Evolutionary conservation across 2,888 invertebrate genomes (phyloP).

Genomic region (Drosophila mayaguana): DNA sequence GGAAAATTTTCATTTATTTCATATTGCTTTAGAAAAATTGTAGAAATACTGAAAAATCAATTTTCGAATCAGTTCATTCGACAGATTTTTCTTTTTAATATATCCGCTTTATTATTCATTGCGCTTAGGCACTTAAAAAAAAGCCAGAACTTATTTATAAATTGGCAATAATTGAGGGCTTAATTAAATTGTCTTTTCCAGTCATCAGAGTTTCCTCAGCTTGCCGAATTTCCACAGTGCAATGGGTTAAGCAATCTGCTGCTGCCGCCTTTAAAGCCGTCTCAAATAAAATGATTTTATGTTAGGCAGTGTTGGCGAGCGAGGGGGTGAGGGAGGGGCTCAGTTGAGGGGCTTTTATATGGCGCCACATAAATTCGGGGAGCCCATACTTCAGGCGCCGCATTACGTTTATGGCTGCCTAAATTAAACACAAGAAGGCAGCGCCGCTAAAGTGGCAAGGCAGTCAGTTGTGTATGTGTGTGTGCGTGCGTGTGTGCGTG

Average conservation of each 20-base stretch:
- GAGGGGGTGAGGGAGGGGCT: background rate
- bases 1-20: too few relatives aligned
- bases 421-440: constrained; percentile 75
- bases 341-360: constrained; percentile 59
- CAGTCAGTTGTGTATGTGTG: constrained; percentile 20
- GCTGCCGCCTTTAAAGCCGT: constrained; percentile 55
- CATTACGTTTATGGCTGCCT: constrained; percentile 77
- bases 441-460: constrained; percentile 52
- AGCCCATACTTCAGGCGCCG: constrained; percentile 71
- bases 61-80: too few relatives aligned
- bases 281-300: constrained; percentile 73
- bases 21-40: too few relatives aligned
- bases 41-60: too few relatives aligned
- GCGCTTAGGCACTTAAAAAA: too few relatives aligned
- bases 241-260: constrained; percentile 48
- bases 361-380: constrained; percentile 75
- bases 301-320: constrained; percentile 58
- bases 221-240: constrained; percentile 30
- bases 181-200: constrained; percentile 37
- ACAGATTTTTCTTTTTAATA: too few relatives aligned
- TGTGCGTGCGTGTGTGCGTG: background rate
- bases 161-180: constrained; percentile 12
- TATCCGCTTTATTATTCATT: too few relatives aligned
- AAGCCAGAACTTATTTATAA: too few relatives aligned
- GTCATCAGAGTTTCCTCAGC: background rate